phyloP scores from a whole-genome alignment of 2,797 vertebrate genomes.

The Rhinichthys osculus region DNA sequence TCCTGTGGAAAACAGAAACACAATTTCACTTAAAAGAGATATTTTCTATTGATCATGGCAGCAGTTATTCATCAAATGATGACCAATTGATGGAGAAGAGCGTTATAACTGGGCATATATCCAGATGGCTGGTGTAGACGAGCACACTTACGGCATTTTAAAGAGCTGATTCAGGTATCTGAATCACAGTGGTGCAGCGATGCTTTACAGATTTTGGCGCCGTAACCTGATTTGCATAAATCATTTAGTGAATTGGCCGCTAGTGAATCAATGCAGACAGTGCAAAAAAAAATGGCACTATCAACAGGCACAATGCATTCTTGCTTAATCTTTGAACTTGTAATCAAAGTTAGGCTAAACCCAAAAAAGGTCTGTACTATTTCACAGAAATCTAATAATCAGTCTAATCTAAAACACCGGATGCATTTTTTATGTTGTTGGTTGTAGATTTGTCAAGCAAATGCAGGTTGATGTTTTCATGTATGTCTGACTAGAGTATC shows the following conservation, averaged over 20 bases:
- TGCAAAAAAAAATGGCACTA: background rate
- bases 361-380: background rate
- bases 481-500: slow-evolving; percentile 4
- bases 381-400: background rate
- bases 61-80: slow-evolving; percentile 7
- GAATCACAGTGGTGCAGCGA: background rate
- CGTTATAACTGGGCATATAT: background rate
- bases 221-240: background rate
- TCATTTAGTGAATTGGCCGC: background rate
- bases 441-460: background rate
- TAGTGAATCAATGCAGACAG: background rate
- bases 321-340: background rate
- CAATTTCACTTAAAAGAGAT: background rate
- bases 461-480: slow-evolving; percentile 14
- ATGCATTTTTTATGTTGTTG: background rate
- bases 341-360: background rate
- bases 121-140: slow-evolving; percentile 28
- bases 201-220: slow-evolving; percentile 3
- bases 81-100: slow-evolving; percentile 7
- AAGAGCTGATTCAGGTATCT: slow-evolving; percentile 29
- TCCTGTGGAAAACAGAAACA: background rate
- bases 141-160: slow-evolving; percentile 8
- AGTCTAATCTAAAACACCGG: background rate
- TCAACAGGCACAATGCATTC: background rate
- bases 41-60: slow-evolving; percentile 17